Percentiles rank a stretch among this genome's conserved stretches.
phyloP scores from a whole-genome alignment of 2,113 vertebrate species.

The Mastomys natalensis region DNA sequence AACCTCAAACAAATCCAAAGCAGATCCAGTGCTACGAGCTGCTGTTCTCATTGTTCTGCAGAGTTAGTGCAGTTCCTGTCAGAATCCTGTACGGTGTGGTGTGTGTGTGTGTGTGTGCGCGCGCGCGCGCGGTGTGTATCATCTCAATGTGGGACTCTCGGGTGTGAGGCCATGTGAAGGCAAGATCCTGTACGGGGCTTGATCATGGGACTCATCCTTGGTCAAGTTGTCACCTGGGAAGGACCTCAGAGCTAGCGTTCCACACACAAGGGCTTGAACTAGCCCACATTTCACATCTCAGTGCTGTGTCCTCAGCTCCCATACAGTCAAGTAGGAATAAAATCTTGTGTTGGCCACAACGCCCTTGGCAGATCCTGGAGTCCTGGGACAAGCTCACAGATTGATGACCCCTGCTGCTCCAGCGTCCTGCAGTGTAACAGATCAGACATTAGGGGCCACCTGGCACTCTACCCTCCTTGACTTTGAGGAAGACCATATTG shows the following conservation, averaged over 20 bases:
- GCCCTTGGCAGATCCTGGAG: neutral
- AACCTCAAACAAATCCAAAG: neutral
- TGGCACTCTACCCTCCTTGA: neutral
- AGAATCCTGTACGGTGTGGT: rapidly evolving
- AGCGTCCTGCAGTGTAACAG: neutral
- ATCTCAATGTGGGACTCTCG: neutral
- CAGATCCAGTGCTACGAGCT: rapidly evolving
- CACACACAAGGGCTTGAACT: neutral
- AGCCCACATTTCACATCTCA: neutral
- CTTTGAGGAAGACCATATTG: neutral
- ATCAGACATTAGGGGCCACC: no score
- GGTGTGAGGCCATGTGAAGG: neutral
- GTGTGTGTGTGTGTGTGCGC: no score
- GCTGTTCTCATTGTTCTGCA: neutral
- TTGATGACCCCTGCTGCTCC: neutral
- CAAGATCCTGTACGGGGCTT: neutral
- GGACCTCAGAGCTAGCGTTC: neutral
- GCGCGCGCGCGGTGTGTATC: rapidly evolving
- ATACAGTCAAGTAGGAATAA: neutral
- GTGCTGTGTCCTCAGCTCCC: neutral
- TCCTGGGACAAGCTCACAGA: neutral
- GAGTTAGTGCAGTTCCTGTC: no score
- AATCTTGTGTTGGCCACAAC: neutral
- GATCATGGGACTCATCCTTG: no score
- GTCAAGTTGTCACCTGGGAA: neutral